Evolutionary conservation across 1,140 invertebrate species (phyloP), one percentile per base, ranked within the genome.

Genomic region (Trichonephila clavipes): DNA sequence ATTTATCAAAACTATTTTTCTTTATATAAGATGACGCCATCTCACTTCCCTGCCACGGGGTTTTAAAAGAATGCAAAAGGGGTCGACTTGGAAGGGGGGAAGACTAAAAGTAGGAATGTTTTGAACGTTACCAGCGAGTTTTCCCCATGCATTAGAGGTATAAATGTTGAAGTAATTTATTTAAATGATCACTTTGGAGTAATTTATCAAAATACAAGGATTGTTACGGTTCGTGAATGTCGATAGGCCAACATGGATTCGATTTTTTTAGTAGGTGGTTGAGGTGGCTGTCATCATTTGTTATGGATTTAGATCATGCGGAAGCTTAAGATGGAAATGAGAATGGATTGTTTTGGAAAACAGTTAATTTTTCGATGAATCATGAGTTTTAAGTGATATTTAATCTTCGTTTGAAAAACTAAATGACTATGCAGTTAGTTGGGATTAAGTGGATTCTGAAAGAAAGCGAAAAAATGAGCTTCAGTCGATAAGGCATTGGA

Each of bases 1-100:
- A 91, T 91, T 91, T 91, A 91, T 91, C 90, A 91, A 91, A 62
- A 89, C 61, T 69, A 89, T 91, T 82, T 82, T 90, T 91, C 51
- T 85, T 91, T 91, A 34, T 83, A 62, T 61, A 69, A 59, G n/a
- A 51, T 24, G 72, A 64, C 28, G 62, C 64, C 62, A 89, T 59
- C 85, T 28, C 8, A 24, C n/a, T 87, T 87, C n/a, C 21, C n/a
- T 89, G 62, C 88, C 66, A 34, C 21, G 24, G 59, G 69, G 59
- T 77, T 90, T 90, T 90, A 34, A 40, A 89, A 34, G 58, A 34
- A 90, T 77, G 69, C 59, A 34, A 61, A 90, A 21, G 21, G 34
- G 58, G 14, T 24, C 34, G 51, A 77, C 19, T 64, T 19, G 86
- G 24, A n/a, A 51, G 51, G 51, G 10, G 28, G 10, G 10, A 12